phyloP scores from a whole-genome alignment of 2,797 vertebrate genomes.

The Pagetopsis macropterus region DNA sequence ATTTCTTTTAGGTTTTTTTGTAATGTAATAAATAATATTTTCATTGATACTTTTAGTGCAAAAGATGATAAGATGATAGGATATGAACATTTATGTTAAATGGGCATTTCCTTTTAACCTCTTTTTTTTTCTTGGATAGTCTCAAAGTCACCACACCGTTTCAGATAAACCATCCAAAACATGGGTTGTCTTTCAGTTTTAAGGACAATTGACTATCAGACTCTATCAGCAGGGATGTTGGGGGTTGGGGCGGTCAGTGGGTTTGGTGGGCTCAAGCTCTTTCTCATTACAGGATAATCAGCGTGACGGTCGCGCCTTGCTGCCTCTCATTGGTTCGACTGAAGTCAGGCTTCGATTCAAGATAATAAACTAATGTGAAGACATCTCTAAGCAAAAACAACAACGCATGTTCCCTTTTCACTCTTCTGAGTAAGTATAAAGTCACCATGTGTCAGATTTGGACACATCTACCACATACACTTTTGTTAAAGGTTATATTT shows the following conservation, averaged over 20 bases:
- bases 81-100: constrained; percentile 26
- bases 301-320: constrained; percentile 23
- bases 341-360: constrained; percentile 31
- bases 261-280: constrained; percentile 21
- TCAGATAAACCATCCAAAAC: constrained; percentile 34
- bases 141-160: constrained; percentile 25
- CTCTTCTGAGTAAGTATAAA: constrained; percentile 8
- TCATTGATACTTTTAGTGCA: constrained; percentile 1
- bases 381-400: background rate
- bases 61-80: constrained; percentile 1
- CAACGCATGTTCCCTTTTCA: background rate
- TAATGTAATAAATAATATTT: background rate
- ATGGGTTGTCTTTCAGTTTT: constrained; percentile 8
- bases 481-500: background rate
- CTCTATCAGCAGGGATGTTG: background rate
- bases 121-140: constrained; percentile 28
- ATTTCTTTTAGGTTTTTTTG: too few relatives aligned
- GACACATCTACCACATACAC: background rate
- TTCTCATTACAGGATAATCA: constrained; percentile 39
- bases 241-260: constrained; percentile 20
- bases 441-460: background rate
- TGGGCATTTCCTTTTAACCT: constrained; percentile 29
- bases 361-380: constrained; percentile 16
- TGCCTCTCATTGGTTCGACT: constrained; percentile 27
- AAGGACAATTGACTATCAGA: constrained; percentile 42